Base-by-base conservation (phyloP, 2,113 vertebrate genomes). In the Malaclemys terrapin region DNA sequence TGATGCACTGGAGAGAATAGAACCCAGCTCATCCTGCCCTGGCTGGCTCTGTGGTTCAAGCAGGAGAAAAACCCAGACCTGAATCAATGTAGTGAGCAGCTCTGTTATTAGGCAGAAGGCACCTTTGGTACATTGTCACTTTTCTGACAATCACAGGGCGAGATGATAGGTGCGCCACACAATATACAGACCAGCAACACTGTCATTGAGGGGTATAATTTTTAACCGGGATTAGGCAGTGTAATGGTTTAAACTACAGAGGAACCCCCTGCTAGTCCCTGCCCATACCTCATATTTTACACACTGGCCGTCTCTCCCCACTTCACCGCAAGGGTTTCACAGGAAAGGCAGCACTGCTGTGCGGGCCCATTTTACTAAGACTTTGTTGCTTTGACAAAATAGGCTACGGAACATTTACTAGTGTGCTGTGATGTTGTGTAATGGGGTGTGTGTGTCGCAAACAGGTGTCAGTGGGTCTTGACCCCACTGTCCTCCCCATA, bases 301-400 rank as follows among this genome's bases (percentile, higher is more conserved):
- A 76, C 11, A 42, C 38, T 24, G 22, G 72, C 38, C 2, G 72
- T 76, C 22, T 75, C 72, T 45, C 42, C 22, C 42, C 42, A 76
- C 20, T 25, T 76, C 38, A 42, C 24, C 11, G 22, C 72, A 76
- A 38, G 4, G 24, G n/a, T 2, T 54, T 49, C 90, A 85, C n/a
- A 76, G 84, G 52, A 91, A 75, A 86, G 78, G 49, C 82, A 95
- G n/a, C 11, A 0, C 13, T 24, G 47, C 22, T 47, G n/a, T n/a
- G 0, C 1, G 3, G 49, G 13, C 6, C 17, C 42, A 3, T 24
- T 19, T 22, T 24, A 19, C n/a, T 11, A 42, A 75, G 38, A 10
- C 52, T 9, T 62, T 19, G 35, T 42, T 81, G 45, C 47, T 53
- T 53, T 31, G 65, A 53, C 31, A 42, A 45, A 45, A 75, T 31